Percentiles rank a stretch among this genome's conserved stretches.
phyloP scores from a whole-genome alignment of 2,888 invertebrate genomes.

The Phaedon cochleariae region DNA sequence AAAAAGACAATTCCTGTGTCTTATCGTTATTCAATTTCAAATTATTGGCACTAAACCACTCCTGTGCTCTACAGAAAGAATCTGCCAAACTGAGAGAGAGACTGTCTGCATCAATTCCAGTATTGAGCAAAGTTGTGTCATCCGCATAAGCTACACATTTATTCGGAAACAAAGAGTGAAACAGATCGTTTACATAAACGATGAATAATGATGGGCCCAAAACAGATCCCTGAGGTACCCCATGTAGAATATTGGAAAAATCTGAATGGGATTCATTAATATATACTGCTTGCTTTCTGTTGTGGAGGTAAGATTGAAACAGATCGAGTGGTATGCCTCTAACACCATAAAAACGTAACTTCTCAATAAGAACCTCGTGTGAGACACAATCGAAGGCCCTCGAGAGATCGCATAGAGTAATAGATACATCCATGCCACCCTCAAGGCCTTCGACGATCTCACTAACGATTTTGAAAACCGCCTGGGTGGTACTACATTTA shows the following conservation, averaged over 20 bases:
- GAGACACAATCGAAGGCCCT: slow-evolving; percentile 18
- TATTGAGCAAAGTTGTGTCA: too few species aligned
- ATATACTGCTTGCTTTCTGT: neutral
- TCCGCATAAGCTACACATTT: too few species aligned
- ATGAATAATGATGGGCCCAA: neutral
- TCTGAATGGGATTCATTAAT: neutral
- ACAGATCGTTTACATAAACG: neutral
- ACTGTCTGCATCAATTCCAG: neutral
- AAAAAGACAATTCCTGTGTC: neutral
- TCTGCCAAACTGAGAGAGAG: neutral
- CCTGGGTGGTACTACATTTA: slow-evolving; percentile 3
- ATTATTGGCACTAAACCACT: neutral
- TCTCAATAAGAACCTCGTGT: neutral
- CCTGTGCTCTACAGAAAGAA: neutral
- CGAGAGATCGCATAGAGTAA: slow-evolving; percentile 14
- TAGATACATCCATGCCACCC: slow-evolving; percentile 3
- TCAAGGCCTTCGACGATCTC: slow-evolving; percentile 9
- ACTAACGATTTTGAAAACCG: slow-evolving; percentile 6
- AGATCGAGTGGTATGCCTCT: neutral
- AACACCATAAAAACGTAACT: neutral
- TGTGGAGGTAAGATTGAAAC: neutral
- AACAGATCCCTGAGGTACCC: neutral
- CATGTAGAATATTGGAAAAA: neutral
- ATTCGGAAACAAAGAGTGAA: too few species aligned
- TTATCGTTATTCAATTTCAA: neutral